Evolutionary conservation across 2,113 vertebrate species (phyloP).

Genomic region (Antennarius striatus): DNA sequence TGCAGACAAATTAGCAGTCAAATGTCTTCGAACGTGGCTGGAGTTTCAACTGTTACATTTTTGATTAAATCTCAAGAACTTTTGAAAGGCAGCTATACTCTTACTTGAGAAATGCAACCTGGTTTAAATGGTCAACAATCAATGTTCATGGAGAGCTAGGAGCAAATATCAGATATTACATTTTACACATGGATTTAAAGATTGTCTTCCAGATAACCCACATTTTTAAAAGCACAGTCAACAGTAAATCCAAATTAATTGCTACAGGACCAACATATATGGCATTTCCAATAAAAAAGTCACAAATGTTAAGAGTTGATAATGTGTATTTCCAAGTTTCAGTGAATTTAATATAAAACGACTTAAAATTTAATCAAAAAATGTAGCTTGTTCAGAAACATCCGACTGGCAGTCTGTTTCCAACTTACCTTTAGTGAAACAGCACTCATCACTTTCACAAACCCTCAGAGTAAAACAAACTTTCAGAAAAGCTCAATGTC

Average conservation of each 20-base stretch:
- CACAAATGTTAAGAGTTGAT: neutral
- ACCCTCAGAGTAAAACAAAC: slow-evolving; percentile 54
- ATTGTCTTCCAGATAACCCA: slow-evolving; percentile 8
- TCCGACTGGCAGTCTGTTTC: slow-evolving; percentile 32
- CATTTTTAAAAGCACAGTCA: no score
- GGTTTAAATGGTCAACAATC: neutral
- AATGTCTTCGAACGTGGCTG: slow-evolving; percentile 39
- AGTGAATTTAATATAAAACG: slow-evolving; percentile 1
- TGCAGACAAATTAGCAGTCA: slow-evolving; percentile 26
- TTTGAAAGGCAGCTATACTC: no score
- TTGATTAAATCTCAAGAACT: slow-evolving; percentile 14
- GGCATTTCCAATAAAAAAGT: neutral
- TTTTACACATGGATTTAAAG: neutral
- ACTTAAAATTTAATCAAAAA: slow-evolving; percentile 33
- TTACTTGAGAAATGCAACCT: no score
- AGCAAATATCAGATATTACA: neutral
- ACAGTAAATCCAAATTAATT: neutral
- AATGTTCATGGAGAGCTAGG: neutral
- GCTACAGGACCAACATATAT: neutral
- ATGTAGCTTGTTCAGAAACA: slow-evolving; percentile 36
- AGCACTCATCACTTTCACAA: slow-evolving; percentile 54
- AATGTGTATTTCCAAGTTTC: neutral
- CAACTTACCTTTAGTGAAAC: slow-evolving; percentile 21
- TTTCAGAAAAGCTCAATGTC: slow-evolving; percentile 5
- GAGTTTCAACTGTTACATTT: neutral